A percentile compares a stretch with the other conserved stretches of the same genome.
Evolutionary conservation across 2,113 vertebrate genomes (phyloP).

Genomic region (Progne subis): DNA sequence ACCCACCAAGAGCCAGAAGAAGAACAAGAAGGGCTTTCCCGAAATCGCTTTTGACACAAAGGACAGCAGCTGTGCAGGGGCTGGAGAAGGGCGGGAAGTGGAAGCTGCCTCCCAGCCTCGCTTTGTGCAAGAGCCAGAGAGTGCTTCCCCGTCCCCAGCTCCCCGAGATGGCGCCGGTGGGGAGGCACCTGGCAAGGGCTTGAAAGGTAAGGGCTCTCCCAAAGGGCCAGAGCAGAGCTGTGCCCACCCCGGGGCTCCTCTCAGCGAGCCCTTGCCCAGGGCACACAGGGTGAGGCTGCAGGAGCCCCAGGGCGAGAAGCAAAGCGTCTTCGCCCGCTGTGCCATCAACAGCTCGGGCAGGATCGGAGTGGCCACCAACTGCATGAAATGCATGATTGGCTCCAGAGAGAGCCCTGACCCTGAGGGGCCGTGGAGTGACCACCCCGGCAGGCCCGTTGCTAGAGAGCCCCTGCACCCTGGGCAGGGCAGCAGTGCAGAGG

Average conservation of each 20-base stretch:
- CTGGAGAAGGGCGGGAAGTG: conserved; percentile 77
- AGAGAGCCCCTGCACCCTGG: background rate
- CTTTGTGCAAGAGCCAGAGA: conserved; percentile 78
- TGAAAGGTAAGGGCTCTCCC: conserved; percentile 87
- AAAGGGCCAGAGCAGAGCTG: conserved; percentile 28
- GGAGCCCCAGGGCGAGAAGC: conserved; percentile 72
- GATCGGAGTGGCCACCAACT: conserved; percentile 88
- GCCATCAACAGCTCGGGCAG: conserved; percentile 84
- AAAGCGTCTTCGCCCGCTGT: conserved; percentile 81
- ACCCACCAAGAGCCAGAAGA: conserved; percentile 93
- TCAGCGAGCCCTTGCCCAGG: conserved; percentile 83
- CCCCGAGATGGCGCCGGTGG: conserved; percentile 70
- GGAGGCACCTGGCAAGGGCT: conserved; percentile 75
- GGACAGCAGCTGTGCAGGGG: conserved; percentile 84
- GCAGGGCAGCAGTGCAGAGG: conserved; percentile 45
- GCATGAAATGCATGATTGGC: conserved; percentile 90
- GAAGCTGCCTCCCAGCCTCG: conserved; percentile 73
- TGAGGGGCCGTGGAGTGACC: conserved; percentile 75
- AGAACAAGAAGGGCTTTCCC: conserved; percentile 86
- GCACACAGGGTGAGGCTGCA: conserved; percentile 74
- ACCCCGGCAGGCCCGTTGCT: conserved; percentile 32
- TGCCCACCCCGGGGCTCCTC: conserved; percentile 60
- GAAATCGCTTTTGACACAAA: conserved; percentile 87
- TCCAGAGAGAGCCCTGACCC: conserved; percentile 84
- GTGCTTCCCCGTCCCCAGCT: conserved; percentile 46